Conservation (phyloP, 2,113 vertebrate species). For the Osmerus mordax region DNA sequence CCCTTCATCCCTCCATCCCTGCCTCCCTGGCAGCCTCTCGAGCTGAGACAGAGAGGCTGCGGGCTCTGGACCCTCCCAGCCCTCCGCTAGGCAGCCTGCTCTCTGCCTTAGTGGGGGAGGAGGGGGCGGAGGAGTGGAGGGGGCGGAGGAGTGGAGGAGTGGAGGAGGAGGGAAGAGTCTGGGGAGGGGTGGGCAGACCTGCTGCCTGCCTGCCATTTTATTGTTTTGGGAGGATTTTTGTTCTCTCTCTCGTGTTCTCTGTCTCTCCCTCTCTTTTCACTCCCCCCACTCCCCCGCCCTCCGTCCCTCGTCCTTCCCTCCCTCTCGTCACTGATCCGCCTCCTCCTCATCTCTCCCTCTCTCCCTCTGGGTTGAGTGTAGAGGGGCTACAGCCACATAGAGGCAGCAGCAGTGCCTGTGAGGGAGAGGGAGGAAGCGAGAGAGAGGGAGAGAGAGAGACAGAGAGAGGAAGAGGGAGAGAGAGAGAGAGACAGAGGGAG, state of each 20-base stretch:
- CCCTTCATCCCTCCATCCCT: not conserved
- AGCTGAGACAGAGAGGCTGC: conserved; percentile 42
- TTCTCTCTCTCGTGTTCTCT: conserved; percentile 10
- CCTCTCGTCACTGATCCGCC: conserved; percentile 34
- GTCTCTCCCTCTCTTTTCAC: conserved; percentile 26
- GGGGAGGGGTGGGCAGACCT: not conserved
- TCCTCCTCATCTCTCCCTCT: conserved; percentile 13
- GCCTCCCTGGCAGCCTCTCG: conserved; percentile 33
- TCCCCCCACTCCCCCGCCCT: conserved; percentile 7
- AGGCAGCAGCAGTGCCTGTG: not conserved
- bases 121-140: not conserved
- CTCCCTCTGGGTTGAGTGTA: conserved; percentile 26
- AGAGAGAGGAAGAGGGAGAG: not conserved
- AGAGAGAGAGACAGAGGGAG: not conserved
- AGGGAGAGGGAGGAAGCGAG: conserved; percentile 1
- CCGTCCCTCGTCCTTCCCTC: not conserved
- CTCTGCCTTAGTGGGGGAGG: not conserved
- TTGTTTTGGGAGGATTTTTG: conserved; percentile 43
- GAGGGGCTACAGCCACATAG: conserved; percentile 23
- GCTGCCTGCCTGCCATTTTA: conserved; percentile 52
- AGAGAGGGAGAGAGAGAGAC: conserved; percentile 14
- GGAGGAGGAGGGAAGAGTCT: not conserved
- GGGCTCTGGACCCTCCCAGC: conserved; percentile 23
- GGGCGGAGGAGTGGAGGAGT: not conserved
- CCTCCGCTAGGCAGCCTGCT: conserved; percentile 21